Percentiles rank a stretch among this genome's conserved stretches.
Conservation (phyloP, 2,888 invertebrate genomes). For the Phortica magna region DNA sequence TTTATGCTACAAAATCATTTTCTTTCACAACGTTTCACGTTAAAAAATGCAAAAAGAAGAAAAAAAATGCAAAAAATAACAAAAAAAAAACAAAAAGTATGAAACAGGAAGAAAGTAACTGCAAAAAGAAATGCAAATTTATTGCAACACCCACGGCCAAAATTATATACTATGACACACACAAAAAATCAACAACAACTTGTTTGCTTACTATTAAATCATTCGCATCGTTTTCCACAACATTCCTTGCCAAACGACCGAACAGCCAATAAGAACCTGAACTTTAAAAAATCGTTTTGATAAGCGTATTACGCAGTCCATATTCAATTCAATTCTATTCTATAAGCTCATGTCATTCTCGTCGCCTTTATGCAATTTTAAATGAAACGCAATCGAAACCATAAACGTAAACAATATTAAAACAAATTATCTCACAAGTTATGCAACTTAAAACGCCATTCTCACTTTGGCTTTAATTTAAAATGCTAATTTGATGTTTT, state of each 20-base stretch:
- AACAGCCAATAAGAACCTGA: not conserved
- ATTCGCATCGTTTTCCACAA: too few relatives aligned
- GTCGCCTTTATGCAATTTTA: constrained; percentile 7
- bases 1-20: constrained; percentile 77
- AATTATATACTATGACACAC: constrained; percentile 53
- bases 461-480: constrained; percentile 54
- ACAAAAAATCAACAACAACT: constrained; percentile 52
- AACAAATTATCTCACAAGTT: constrained; percentile 41
- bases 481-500: constrained; percentile 35
- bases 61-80: constrained; percentile 49
- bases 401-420: constrained; percentile 14
- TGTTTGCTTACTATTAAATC: constrained; percentile 44
- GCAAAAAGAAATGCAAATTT: constrained; percentile 64
- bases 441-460: constrained; percentile 66
- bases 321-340: not conserved
- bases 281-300: not conserved
- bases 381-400: constrained; percentile 47
- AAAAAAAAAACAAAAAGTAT: constrained; percentile 50
- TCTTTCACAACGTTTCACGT: constrained; percentile 62
- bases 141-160: constrained; percentile 63
- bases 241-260: too few relatives aligned
- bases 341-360: not conserved
- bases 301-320: constrained; percentile 7
- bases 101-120: constrained; percentile 42
- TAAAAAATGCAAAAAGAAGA: constrained; percentile 64